Conservation (phyloP, 2,888 invertebrate genomes). For the Smittia aterrima region DNA sequence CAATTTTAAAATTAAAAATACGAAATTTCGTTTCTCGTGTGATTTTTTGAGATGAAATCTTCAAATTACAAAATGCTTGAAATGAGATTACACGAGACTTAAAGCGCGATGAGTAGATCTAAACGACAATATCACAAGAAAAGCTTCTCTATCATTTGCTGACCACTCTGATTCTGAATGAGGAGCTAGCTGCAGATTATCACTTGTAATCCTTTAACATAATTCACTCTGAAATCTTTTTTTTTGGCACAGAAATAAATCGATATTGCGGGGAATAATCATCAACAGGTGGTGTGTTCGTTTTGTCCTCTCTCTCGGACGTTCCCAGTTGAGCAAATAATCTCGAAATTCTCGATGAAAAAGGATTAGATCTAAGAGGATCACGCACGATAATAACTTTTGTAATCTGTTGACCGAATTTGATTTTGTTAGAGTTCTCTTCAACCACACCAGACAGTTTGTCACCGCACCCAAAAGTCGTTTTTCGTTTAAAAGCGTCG, state of each 20-base stretch:
- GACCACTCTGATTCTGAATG: background rate
- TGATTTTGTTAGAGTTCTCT: background rate
- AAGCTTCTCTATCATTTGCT: background rate
- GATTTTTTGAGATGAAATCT: background rate
- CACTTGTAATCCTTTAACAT: constrained; percentile 32
- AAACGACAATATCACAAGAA: background rate
- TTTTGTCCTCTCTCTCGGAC: too few relatives aligned
- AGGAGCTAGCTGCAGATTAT: constrained; percentile 22
- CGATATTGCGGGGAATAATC: background rate
- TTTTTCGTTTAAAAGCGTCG: background rate
- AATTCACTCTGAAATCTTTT: background rate
- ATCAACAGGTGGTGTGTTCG: constrained; percentile 2
- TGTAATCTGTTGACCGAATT: background rate
- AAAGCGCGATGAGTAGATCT: background rate
- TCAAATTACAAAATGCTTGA: background rate
- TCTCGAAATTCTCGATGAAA: background rate
- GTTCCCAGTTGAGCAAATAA: too few relatives aligned
- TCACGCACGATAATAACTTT: background rate
- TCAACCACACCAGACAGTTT: background rate
- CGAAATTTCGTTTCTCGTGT: background rate
- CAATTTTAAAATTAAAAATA: background rate
- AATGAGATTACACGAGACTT: constrained; percentile 20
- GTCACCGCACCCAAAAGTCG: constrained; percentile 23
- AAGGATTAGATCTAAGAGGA: constrained; percentile 9
- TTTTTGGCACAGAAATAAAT: background rate